Evolutionary conservation across 2,113 vertebrate genomes (phyloP), one percentile per base, ranked within the genome.

Genomic region (Oncorhynchus keta): DNA sequence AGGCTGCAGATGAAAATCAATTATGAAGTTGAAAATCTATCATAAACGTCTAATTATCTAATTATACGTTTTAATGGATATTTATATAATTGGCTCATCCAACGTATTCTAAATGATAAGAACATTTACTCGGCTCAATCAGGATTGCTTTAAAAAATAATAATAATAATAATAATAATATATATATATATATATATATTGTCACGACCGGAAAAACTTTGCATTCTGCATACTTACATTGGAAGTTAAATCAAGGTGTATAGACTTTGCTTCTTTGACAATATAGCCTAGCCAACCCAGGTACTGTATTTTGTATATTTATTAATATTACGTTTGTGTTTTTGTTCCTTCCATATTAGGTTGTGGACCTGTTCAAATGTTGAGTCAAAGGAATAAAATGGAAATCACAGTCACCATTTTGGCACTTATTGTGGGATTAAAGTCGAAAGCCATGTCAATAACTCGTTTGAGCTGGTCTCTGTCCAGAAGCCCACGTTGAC

Each of bases 1-100:
- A 68, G 55, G 24, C 71, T 16, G 68, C 74, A 73, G 79, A 74
- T 68, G 57, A 71, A 65, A 20, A 11, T 67, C 28, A 32, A 67
- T 67, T 30, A 67, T 14, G 3, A 30, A 67, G 14, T 13, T 67
- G 6, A 30, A 45, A 26, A 74, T 66, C 62, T 65, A 24, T 49
- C 39, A 65, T 49, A 7, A 39, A 51, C 16, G 22, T 45, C 32
- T 48, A 18, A 22, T 49, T 35, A n/a, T 32, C 20, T 45, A 39
- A 20, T 57, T 62, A 22, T 28, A 14, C 5, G 3, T 74, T 45
- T 11, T 45, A 45, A 45, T 24, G 8, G 39, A 45, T 45, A 48
- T 64, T 74, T 64, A 22, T 39, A 65, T 64, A 13, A 66, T 48
- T 65, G 20, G 13, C 59, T 49, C 32, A 28, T 24, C 45, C 24